Evolutionary conservation across 2,797 vertebrate genomes (phyloP).

Genomic region (Spinus pinus): DNA sequence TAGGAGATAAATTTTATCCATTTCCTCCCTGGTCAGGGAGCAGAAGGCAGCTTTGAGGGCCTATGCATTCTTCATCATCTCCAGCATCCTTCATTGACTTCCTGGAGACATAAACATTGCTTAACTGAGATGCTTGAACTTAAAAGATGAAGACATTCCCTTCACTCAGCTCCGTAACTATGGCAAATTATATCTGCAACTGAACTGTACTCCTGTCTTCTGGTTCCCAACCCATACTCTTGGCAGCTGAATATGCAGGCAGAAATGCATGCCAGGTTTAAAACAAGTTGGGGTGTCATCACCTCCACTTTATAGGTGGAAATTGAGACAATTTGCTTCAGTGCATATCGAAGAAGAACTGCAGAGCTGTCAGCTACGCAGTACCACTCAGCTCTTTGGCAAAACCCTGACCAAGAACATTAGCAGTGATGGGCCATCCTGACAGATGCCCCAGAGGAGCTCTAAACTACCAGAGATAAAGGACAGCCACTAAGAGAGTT

Average conservation of each 20-base stretch:
- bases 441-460: neutral
- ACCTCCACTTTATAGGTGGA: neutral
- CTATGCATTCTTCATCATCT: neutral
- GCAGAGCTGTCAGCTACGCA: neutral
- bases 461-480: neutral
- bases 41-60: neutral
- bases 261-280: neutral
- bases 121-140: neutral
- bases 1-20: neutral
- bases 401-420: neutral
- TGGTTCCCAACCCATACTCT: neutral
- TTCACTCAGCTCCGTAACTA: neutral
- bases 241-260: neutral
- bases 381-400: neutral
- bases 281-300: neutral
- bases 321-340: neutral
- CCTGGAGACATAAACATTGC: neutral
- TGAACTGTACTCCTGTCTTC: neutral
- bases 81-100: neutral
- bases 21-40: neutral
- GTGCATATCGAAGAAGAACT: neutral
- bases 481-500: neutral
- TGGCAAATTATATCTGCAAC: neutral
- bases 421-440: neutral
- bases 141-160: neutral